Evolutionary conservation across 1,140 invertebrate genomes (phyloP), one percentile per base, ranked within the genome.

Genomic region (Drosophila burlai): DNA sequence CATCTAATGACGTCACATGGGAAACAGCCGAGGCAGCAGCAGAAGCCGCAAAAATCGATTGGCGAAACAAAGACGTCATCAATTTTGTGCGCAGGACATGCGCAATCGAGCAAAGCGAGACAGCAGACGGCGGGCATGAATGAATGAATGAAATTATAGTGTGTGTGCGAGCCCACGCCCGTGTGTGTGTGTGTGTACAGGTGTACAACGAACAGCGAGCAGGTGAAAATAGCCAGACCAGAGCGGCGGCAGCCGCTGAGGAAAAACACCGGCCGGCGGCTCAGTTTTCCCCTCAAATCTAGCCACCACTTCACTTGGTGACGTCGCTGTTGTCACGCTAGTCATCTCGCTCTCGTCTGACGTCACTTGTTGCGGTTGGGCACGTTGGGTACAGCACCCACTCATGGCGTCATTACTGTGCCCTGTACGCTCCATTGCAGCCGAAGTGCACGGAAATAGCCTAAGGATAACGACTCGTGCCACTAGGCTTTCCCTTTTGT

Each of bases 31-130:
- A 21, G 18, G 45, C 36, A 50, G 29, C 42, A 50, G 34, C 43
- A n/a, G 11, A 21, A 31, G 34, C 43, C 15, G 11, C 18, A 31
- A 31, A 64, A 78, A 87, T 87, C 84, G 81, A 87, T 87, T 40
- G 64, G 45, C 57, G 52, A 82, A 87, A 83, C 84, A 78, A 87
- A 89, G 84, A 87, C 84, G 84, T 87, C 84, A 87, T 89, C 67
- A 78, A 38, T 66, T 71, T 58, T 55, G 80, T 69, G 74, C 66
- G 76, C 63, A 74, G 76, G 65, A 80, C 83, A 87, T 87, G 83
- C 83, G 80, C 80, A 69, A 21, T 69, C 40, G 36, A 52, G 54
- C 66, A 43, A 52, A 77, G 57, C 69, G 54, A 78, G 75, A 78
- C 76, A 16, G 47, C 66, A 46, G 61, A 46, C 47, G 58, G 40